Evolutionary conservation across 2,888 invertebrate genomes (phyloP), one percentile per base, ranked within the genome.

Genomic region (Minunthozetes semirufus): DNA sequence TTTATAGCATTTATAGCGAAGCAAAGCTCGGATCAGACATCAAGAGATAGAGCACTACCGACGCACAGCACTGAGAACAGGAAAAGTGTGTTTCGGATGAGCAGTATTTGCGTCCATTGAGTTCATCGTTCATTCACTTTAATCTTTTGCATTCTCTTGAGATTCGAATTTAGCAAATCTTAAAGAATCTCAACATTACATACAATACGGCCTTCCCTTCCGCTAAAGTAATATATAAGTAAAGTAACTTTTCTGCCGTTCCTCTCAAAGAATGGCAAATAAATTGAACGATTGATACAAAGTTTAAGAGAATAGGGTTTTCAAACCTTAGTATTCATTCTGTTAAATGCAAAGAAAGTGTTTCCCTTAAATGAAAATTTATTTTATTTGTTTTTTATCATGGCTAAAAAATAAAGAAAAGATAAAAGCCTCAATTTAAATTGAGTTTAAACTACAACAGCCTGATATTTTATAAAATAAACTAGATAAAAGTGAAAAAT

Each of bases 121-220:
- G 15, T 33, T 63, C 33, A 27, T 38, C 63, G 63, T 63, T 63
- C 63, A 63, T 63, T 63, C 63, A 63, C 63, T 63, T 63, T 63
- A 63, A 29, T 63, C 63, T 63, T 63, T 63, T 33, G 5, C 19
- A 63, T 63, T 63, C 63, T 63, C 63, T 63, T 17, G 63, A 33
- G 63, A 33, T 17, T 63, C 27, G 38, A 63, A 63, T 63, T 63
- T 63, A 38, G 63, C 63, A 63, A 63, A 63, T 63, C 63, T 63
- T 33, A 38, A 33, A 63, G 33, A 33, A 63, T 63, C 63, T 63
- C 17, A 33, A 63, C 63, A 33, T 63, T 63, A 33, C 38, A 63
- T 33, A 33, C 33, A 63, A 63, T 63, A 59, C 25, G 50, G 50
- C 50, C 3, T 50, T 50, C 5, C 48, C n/a, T 50, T 42, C 11